A percentile compares a stretch with the other conserved stretches of the same genome.
Conservation (phyloP, 2,113 vertebrate genomes). For the Xenopus laevis region DNA sequence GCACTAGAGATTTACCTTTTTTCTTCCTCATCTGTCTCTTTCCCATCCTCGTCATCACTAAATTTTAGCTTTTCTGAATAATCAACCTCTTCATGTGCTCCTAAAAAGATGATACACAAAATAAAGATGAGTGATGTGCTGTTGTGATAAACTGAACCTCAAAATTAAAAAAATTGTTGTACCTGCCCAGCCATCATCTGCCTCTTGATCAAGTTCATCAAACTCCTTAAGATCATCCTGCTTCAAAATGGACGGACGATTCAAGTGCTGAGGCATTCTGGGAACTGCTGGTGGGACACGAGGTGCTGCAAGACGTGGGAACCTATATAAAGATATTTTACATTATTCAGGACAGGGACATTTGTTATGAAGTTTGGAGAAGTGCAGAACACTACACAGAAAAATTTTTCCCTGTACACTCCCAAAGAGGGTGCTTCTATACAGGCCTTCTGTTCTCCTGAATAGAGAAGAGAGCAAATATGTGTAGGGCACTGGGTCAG, state of each 20-base stretch:
- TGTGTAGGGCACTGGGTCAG: too few species aligned
- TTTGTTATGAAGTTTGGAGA: too few species aligned
- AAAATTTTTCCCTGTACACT: too few species aligned
- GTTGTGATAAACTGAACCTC: too few species aligned
- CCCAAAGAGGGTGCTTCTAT: too few species aligned
- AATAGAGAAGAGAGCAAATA: too few species aligned
- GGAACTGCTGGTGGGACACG: slow-evolving; percentile 67
- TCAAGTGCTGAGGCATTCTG: slow-evolving; percentile 72
- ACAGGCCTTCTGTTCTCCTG: too few species aligned
- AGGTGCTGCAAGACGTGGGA: slow-evolving; percentile 73
- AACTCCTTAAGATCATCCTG: slow-evolving; percentile 92
- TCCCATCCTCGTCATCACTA: slow-evolving; percentile 89
- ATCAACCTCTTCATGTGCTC: slow-evolving; percentile 89
- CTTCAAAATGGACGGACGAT: slow-evolving; percentile 86
- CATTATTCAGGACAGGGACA: too few species aligned
- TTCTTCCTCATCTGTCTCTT: slow-evolving; percentile 81
- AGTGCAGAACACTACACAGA: too few species aligned
- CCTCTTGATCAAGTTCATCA: slow-evolving; percentile 87
- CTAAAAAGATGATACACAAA: slow-evolving; percentile 51
- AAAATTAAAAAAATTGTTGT: slow-evolving; percentile 4
- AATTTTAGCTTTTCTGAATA: slow-evolving; percentile 92
- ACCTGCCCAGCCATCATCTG: slow-evolving; percentile 93
- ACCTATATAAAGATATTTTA: slow-evolving; percentile 57
- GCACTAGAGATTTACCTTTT: slow-evolving; percentile 57
- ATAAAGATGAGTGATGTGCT: too few species aligned